phyloP scores from a whole-genome alignment of 2,888 invertebrate genomes.

The Orchestes rusci region DNA sequence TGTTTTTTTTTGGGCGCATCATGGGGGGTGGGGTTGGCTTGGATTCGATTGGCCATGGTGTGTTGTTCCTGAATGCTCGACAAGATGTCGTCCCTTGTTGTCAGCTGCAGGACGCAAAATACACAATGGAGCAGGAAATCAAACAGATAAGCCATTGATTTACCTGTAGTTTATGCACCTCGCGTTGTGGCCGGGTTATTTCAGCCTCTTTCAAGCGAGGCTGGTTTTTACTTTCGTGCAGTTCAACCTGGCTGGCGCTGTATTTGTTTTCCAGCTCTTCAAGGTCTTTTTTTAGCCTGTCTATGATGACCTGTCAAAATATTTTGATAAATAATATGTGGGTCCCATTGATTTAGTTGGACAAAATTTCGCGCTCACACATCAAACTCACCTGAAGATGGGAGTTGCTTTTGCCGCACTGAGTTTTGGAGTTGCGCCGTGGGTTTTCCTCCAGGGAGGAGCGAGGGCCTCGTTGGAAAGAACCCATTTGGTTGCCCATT shows the following conservation, averaged over 20 bases:
- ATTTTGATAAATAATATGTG: too few species aligned
- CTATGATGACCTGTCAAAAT: conserved; percentile 37
- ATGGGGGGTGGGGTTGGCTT: conserved; percentile 26
- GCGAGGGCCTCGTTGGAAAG: too few species aligned
- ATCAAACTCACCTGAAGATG: too few species aligned
- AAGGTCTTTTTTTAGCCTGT: conserved; percentile 45
- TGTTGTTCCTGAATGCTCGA: conserved; percentile 50
- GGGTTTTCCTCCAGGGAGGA: too few species aligned
- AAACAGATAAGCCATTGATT: too few species aligned
- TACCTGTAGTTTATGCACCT: conserved; percentile 66
- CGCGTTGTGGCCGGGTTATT: conserved; percentile 55
- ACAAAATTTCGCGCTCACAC: too few species aligned
- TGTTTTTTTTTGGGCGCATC: conserved; percentile 52
- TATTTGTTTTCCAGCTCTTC: conserved; percentile 47
- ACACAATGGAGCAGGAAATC: too few species aligned
- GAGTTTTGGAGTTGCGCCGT: too few species aligned
- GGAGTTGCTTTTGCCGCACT: too few species aligned
- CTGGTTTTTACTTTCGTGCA: conserved; percentile 49
- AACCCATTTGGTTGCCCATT: too few species aligned
- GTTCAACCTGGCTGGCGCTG: conserved; percentile 48
- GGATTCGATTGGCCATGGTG: conserved; percentile 43
- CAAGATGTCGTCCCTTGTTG: conserved; percentile 49
- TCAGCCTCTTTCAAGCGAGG: conserved; percentile 51
- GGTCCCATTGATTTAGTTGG: too few species aligned
- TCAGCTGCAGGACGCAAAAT: too few species aligned